A percentile compares a stretch with the other conserved stretches of the same genome.
Conservation (phyloP, 2,888 invertebrate species). For the Azorinus chamasolen region DNA sequence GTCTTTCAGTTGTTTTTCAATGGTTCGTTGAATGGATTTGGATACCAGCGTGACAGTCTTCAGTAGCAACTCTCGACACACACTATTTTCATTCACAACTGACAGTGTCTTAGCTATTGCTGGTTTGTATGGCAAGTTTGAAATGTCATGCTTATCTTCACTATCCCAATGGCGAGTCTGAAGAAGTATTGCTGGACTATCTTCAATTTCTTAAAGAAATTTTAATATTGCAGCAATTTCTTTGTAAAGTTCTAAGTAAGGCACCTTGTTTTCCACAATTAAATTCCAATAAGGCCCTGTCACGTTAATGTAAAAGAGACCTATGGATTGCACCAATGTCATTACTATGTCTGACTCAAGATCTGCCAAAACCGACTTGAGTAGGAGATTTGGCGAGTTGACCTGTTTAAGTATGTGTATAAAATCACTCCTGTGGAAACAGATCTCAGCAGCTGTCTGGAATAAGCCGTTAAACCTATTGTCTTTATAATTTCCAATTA, state of each 20-base stretch:
- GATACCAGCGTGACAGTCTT: no score
- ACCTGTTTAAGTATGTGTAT: no score
- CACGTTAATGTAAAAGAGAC: neutral
- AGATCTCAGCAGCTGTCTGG: no score
- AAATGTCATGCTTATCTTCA: neutral
- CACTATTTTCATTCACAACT: constrained; percentile 34
- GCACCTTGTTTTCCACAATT: no score
- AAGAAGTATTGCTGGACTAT: neutral
- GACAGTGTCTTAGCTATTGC: neutral
- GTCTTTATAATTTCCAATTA: no score
- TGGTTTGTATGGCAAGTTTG: neutral
- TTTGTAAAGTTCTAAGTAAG: no score
- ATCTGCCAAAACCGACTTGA: neutral
- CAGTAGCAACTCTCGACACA: constrained; percentile 51
- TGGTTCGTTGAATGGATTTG: no score
- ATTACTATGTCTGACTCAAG: neutral
- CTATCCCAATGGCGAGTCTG: neutral
- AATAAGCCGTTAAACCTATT: no score
- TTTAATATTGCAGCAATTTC: neutral
- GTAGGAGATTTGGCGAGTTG: no score
- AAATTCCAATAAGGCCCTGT: no score
- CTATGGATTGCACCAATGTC: neutral
- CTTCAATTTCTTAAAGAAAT: neutral
- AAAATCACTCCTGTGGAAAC: no score
- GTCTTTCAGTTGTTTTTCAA: no score